phyloP scores from a whole-genome alignment of 2,113 vertebrate genomes.

The Oceanites oceanicus region DNA sequence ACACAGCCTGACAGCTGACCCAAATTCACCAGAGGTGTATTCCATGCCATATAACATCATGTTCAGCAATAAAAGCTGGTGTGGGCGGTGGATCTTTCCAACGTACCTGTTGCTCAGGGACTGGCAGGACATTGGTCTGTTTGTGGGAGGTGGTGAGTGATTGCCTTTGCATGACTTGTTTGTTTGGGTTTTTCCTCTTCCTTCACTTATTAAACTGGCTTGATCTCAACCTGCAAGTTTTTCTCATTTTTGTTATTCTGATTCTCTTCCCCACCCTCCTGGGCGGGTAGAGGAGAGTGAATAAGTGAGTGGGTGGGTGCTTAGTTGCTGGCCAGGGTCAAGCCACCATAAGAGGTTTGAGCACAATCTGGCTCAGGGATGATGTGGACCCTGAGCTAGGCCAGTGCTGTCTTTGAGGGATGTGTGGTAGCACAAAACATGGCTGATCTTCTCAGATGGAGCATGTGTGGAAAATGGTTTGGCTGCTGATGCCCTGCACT shows the following conservation, averaged over 20 bases:
- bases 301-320: rapidly evolving
- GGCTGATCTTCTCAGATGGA: background rate
- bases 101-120: background rate
- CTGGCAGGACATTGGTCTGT: background rate
- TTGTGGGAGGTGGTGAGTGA: background rate
- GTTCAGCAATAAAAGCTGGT: background rate
- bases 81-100: background rate
- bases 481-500: background rate
- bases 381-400: background rate
- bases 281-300: background rate
- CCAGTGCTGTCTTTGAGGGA: background rate
- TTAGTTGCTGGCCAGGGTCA: background rate
- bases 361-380: background rate
- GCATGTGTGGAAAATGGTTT: background rate
- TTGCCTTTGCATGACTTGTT: background rate
- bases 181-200: background rate
- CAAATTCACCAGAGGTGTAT: background rate
- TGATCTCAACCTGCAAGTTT: background rate
- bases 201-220: background rate
- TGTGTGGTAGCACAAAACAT: background rate
- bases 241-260: background rate
- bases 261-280: background rate
- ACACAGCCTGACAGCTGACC: background rate
- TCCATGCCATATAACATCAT: background rate
- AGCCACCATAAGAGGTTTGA: background rate